Evolutionary conservation across 2,888 invertebrate genomes (phyloP).

Genomic region (Drosophila sordidapex): DNA sequence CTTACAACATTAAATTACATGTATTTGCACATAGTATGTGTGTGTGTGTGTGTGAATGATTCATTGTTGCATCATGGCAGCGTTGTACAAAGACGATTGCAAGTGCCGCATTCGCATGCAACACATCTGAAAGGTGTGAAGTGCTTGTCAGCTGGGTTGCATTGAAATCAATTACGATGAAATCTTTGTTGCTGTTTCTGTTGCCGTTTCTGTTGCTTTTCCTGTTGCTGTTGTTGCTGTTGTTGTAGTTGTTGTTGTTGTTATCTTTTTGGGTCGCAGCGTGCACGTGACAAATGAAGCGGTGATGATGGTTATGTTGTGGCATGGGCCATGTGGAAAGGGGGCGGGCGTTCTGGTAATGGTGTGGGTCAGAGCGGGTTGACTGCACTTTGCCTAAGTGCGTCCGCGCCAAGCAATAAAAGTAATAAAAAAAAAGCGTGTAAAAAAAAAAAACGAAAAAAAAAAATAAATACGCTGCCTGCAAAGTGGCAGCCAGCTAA

Average conservation of each 20-base stretch:
- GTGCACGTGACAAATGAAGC: slow-evolving; percentile 62
- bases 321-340: neutral
- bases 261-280: slow-evolving; percentile 64
- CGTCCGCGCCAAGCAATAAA: slow-evolving; percentile 62
- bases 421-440: slow-evolving; percentile 55
- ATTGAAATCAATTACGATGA: slow-evolving; percentile 66
- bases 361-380: slow-evolving; percentile 36
- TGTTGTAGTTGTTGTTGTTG: slow-evolving; percentile 10
- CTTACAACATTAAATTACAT: neutral
- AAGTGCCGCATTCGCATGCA: slow-evolving; percentile 34
- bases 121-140: slow-evolving; percentile 46
- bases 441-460: neutral
- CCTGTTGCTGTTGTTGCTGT: neutral
- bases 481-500: slow-evolving; percentile 40
- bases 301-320: slow-evolving; percentile 21
- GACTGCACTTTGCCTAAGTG: slow-evolving; percentile 67
- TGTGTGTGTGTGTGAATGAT: neutral
- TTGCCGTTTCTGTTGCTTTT: neutral
- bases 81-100: slow-evolving; percentile 20
- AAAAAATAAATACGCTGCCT: slow-evolving; percentile 7
- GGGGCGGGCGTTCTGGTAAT: neutral
- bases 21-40: neutral
- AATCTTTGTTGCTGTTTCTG: slow-evolving; percentile 42
- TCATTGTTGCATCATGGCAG: neutral
- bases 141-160: slow-evolving; percentile 19